Base-by-base conservation (phyloP, 2,797 vertebrate genomes). In the Artibeus jamaicensis region DNA sequence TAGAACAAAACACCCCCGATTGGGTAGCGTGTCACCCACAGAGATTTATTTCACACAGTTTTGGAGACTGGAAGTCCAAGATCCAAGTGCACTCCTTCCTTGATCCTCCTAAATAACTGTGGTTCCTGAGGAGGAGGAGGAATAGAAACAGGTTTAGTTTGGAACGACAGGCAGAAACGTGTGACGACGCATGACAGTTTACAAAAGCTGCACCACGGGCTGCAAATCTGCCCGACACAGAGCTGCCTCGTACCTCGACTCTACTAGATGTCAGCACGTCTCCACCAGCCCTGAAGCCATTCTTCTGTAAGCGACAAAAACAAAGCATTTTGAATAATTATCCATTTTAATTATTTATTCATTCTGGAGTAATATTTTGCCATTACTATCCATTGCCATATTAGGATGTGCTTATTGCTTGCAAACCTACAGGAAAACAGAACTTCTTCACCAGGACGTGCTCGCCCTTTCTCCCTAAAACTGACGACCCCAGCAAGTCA, bases 161-260 rank as follows among this genome's bases (percentile, higher is more conserved):
- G 18, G 24, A 70, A 95, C 79, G 67, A 50, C 9, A 82, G 55
- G 32, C 22, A 32, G 82, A 77, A 86, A 74, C 29, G 29, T 44
- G 71, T 67, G 48, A 84, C 7, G 6, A 62, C 9, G 11, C 18
- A 16, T 6, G 19, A 42, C 77, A 14, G 24, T 8, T 82, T 57
- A 44, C 4, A 19, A 59, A 74, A 44, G 22, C 3, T 29, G 29
- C 26, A 10, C 5, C 10, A 3, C 2, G 21, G 10, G 12, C 53
- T 46, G 10, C 24, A 16, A 39, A 39, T 29, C 37, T 5, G 8
- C 29, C 9, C 32, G 2, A 11, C 62, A 15, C 15, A n/a, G 42
- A 89, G n/a, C 14, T 24, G 62, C 74, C 67, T 46, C 42, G 1
- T 15, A 65, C 48, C 81, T 74, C 14, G 4, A 0, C 55, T 55